Base-by-base conservation (phyloP, 2,113 vertebrate species). In the Zapus hudsonius region DNA sequence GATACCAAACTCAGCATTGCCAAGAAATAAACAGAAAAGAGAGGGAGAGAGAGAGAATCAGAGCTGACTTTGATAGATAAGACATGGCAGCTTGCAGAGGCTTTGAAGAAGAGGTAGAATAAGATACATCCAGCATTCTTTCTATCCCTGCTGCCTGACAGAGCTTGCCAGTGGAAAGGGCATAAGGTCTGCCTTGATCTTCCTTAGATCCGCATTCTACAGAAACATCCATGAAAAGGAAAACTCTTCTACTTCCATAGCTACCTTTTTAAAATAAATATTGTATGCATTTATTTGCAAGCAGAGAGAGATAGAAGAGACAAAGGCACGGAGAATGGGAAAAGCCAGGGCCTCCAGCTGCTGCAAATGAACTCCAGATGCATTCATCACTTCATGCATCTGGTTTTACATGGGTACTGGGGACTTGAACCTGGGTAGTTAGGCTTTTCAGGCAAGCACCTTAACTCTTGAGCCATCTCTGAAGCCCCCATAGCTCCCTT, bases 91-190 rank as follows among this genome's bases (percentile, higher is more conserved):
- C 57, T 40, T 92, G 38, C 27, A 63, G 55, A 38, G 19, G 1
- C 0, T 5, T 36, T 9, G 5, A 29, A n/a, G 12, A 44, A 66
- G 72, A 67, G 25, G 1, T 19, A 27, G 29, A 74, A 40, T 33
- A 38, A 0, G 8, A 69, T 29, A 10, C 11, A 47, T 47, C 47
- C 7, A 52, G 7, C n/a, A 38, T 25, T 3, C 40, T 23, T 10
- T 59, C 1, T 22, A 2, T 17, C 27, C 44, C 23, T 25, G 57
- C 36, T 17, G 17, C 38, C 22, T 29, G 29, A 42, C 8, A 40
- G 3, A 31, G 17, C 57, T 27, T 6, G 55, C 36, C 2, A 5
- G 29, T 16, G 9, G 13, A 19, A 44, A 67, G 33, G 0, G 17
- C 0, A 13, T 2, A 44, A 13, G 33, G 4, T 40, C 19, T 11